phyloP scores from a whole-genome alignment of 2,888 invertebrate genomes.

The Odiellus spinosus region DNA sequence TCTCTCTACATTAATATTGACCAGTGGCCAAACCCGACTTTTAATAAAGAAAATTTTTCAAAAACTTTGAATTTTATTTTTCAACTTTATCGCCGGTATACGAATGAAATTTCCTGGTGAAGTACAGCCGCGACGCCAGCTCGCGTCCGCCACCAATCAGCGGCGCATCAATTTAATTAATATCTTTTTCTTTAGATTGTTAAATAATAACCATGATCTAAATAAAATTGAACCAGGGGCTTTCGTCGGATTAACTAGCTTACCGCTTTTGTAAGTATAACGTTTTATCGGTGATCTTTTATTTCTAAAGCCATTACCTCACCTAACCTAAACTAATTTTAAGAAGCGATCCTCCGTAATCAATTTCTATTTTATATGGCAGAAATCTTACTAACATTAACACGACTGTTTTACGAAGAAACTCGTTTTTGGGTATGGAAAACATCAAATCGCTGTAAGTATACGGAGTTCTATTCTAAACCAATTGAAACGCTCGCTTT shows the following conservation, averaged over 20 bases:
- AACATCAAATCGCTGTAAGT: constrained; percentile 13
- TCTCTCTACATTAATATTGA: no score
- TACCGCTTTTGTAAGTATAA: constrained; percentile 14
- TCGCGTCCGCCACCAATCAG: no score
- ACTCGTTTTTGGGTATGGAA: constrained; percentile 19
- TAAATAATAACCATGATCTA: constrained; percentile 21
- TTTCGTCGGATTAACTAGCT: constrained; percentile 20
- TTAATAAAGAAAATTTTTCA: no score
- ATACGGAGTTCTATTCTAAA: not conserved
- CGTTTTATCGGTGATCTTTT: constrained; percentile 4
- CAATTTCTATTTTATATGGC: constrained; percentile 1
- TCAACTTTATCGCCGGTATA: no score
- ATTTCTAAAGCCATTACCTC: not conserved
- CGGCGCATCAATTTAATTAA: no score
- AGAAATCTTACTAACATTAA: constrained; percentile 13
- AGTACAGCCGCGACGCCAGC: no score
- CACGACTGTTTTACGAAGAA: constrained; percentile 9
- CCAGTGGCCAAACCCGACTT: no score
- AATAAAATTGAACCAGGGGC: constrained; percentile 21
- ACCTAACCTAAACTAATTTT: not conserved
- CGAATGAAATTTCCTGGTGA: no score
- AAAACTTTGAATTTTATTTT: no score
- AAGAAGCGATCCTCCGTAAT: no score
- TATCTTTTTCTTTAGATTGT: no score
- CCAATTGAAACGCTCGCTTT: not conserved